Base-by-base conservation (phyloP, 2,888 invertebrate genomes). In the Tetropium fuscum region DNA sequence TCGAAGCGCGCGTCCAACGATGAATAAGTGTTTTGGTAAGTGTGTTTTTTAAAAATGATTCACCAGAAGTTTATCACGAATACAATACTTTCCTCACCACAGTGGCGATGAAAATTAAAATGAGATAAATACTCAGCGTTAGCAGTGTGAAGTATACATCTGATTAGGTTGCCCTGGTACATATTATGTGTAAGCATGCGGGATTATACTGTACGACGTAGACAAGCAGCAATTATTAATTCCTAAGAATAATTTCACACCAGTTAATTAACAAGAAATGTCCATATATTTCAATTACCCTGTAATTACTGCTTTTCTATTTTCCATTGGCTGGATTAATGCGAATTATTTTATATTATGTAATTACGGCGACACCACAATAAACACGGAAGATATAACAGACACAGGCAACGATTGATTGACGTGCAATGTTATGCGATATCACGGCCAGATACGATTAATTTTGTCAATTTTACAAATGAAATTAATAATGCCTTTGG, bases 401-500 rank as follows among this genome's bases (percentile, higher is more conserved):
- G 58, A 40, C 54, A 38, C 55, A 47, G 25, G 16, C 38, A 30
- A 47, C 57, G 61, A 68, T 61, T 68, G 65, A 65, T 63, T 65
- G 63, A 62, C 64, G 62, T 49, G 63, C 61, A 49, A 55, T 60
- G 64, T 58, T 55, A 55, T 54, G 64, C 64, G 69, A 69, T 66
- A 69, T 69, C 69, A 53, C 69, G 49, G 63, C 51, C 66, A 61
- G 66, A 66, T 66, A 69, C 69, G 63, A 63, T 63, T 63, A 65
- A 63, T 62, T 59, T 63, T 60, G 63, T 58, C 60, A 61, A 61
- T 61, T 61, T 58, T 49, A 48, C 48, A 48, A 48, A 48, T 44
- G 59, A 54, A 48, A 54, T 55, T 59, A 49, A 59, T 58, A 53
- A 48, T 38, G 22, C 47, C 44, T 27, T 25, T 15, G 30, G 16